phyloP scores from a whole-genome alignment of 2,113 vertebrate genomes.

The Gambusia affinis region DNA sequence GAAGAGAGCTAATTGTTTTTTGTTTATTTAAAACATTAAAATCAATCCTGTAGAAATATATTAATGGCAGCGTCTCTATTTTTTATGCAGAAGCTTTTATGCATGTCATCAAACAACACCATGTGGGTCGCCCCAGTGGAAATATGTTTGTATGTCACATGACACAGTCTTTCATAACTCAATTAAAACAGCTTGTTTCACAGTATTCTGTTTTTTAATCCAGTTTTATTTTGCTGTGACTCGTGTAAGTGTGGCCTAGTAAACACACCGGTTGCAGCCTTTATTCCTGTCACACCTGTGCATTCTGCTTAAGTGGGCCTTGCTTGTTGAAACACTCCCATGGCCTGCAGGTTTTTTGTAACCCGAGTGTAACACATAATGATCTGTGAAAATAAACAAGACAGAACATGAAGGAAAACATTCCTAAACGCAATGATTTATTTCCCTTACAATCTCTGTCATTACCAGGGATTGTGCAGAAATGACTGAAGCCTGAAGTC shows the following conservation, averaged over 20 bases:
- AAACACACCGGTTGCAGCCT: constrained; percentile 43
- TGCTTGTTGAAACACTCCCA: constrained; percentile 28
- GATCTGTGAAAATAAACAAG: constrained; percentile 15
- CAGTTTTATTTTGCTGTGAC: constrained; percentile 11
- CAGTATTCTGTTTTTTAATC: not conserved
- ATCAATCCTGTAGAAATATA: not conserved
- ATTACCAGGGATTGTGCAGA: constrained; percentile 34
- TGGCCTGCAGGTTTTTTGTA: constrained; percentile 38
- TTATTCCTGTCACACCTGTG: constrained; percentile 64
- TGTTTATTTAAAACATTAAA: constrained; percentile 11
- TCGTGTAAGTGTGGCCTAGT: constrained; percentile 27
- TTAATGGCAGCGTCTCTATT: not conserved
- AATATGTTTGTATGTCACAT: constrained; percentile 17
- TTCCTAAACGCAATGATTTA: not conserved
- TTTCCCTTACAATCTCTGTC: constrained; percentile 2
- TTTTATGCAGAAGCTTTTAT: constrained; percentile 40
- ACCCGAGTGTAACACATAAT: constrained; percentile 1
- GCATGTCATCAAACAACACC: constrained; percentile 16
- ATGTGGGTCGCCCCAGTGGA: constrained; percentile 32
- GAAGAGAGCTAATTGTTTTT: constrained; percentile 2
- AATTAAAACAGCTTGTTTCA: not conserved
- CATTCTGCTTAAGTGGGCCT: constrained; percentile 29
- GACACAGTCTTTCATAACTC: constrained; percentile 22
- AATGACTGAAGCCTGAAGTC: constrained; percentile 35
- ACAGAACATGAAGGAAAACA: not conserved